Base-by-base conservation (phyloP, 2,113 vertebrate genomes). In the Clarias macrocephalus region DNA sequence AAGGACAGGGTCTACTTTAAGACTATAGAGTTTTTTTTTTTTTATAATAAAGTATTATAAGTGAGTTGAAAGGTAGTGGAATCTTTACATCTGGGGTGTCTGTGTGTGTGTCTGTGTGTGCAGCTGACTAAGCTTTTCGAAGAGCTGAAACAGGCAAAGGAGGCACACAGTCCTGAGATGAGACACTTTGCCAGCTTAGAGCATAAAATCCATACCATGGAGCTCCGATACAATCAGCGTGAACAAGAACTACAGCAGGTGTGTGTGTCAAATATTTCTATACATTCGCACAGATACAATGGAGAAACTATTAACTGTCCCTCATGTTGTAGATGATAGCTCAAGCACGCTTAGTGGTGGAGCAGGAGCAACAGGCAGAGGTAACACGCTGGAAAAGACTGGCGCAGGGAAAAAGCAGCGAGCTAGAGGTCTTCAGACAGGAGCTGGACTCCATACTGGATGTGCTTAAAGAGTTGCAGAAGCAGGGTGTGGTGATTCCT, bases 371-470 rank as follows among this genome's bases (percentile, higher is more conserved):
- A 86, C 93, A 88, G 87, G 89, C 80, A 0, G 96, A 96, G 92
- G 91, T 83, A 18, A 94, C 96, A 57, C 95, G 90, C 88, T 99
- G 97, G 98, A 95, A 92, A 68, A 93, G 91, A 11, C 89, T 98
- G n/a, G 96, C 96, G 0, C 95, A 97, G 86, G 83, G 91, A n/a
- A 97, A 96, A 91, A 96, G 94, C 84, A 94, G 84, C 48, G 97
- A 99, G 65, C 93, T 99, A 88, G 96, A 98, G 82, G 93, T 89
- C 80, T 99, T 99, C 88, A 95, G 97, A 33, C 89, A 93, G 57
- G 97, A 99, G 88, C 75, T 99, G 87, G 98, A 99, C 94, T 96
- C 97, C 0, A 99, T 99, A 80, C 84, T 99, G 63, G 97, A 99
- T 68, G 94, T 98, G 21, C 88, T 99, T 77, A 94, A 94, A 86